Evolutionary conservation across 53 echinoderm and acorn worm species (phyloP), one percentile per base, ranked within the genome.

Genomic region (Paracentrotus lividus): DNA sequence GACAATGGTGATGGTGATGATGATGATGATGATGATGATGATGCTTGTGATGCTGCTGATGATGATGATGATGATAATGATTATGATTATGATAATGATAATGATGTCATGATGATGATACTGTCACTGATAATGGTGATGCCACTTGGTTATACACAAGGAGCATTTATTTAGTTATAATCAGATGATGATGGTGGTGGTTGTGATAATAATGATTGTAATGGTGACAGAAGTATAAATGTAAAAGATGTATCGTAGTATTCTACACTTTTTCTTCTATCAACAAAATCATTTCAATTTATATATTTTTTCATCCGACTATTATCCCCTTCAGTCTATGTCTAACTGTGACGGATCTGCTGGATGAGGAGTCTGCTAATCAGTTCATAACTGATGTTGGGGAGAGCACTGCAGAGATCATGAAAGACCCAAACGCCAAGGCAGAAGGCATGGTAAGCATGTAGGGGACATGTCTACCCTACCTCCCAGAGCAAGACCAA

Each of bases 391-490:
- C 54, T 3, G 94, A 96, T 52, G 93, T 98, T 43, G 68, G 53
- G 76, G 69, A 96, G 3, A 84, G 96, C 52, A 94, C 95, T 0
- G 95, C 94, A 45, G 87, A 96, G 43, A 96, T 97, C 61, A 95
- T 98, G 98, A 95, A 94, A 38, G 43, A 96, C 72, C 98, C 98
- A 2, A 91, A 42, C 8, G 96, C 94, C 44, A 98, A 98, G 56
- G 97, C 97, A 32, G 93, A 96, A 68, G 98, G 98, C 81, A 96
- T 96, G 93, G 98, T 98, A 93, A 89, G 57, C 32, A 65, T 54
- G 56, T 16, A 4, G 16, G 4, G 57, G n/a, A 2, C 2, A 55
- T 12, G 13, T 20, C 58, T 8, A 16, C 29, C 58, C n/a, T n/a
- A n/a, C n/a, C n/a, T n/a, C n/a, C n/a, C n/a, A n/a, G n/a, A n/a